Percentiles rank a stretch among this genome's conserved stretches.
phyloP scores from a whole-genome alignment of 1,140 invertebrate genomes.

The Neodiprion virginianus region DNA sequence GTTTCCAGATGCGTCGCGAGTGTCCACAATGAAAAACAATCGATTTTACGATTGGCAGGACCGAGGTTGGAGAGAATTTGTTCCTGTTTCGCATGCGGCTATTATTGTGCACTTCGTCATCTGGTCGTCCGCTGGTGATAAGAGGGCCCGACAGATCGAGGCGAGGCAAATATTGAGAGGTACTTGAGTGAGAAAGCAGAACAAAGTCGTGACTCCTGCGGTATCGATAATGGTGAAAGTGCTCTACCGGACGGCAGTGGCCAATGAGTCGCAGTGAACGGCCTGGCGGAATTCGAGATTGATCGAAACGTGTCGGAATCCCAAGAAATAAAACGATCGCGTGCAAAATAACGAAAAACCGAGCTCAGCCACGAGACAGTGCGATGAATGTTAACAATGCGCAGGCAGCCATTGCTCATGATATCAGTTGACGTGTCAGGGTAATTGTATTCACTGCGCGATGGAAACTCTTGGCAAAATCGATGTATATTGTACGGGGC shows the following conservation, averaged over 20 bases:
- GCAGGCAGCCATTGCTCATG: not conserved
- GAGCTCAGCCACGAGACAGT: not conserved
- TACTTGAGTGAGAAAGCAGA: not conserved
- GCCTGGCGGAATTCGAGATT: not conserved
- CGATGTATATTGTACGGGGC: no score
- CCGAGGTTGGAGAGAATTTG: no score
- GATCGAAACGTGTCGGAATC: constrained; percentile 5
- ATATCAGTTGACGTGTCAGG: not conserved
- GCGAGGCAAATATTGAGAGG: not conserved
- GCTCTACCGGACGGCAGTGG: not conserved
- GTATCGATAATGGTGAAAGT: constrained; percentile 2
- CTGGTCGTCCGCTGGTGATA: no score
- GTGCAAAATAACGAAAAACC: not conserved
- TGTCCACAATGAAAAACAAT: constrained; percentile 26
- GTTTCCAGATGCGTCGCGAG: no score
- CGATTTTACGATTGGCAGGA: not conserved
- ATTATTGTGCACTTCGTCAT: no score
- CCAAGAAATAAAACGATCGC: not conserved
- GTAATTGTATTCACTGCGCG: not conserved
- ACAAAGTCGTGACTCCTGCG: not conserved
- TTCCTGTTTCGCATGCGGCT: no score
- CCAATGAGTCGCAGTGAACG: not conserved
- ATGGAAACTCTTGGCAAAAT: not conserved
- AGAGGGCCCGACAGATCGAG: no score
- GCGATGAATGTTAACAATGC: not conserved